Evolutionary conservation across 2,797 vertebrate species (phyloP).

Genomic region (Anabacerthia variegaticeps): DNA sequence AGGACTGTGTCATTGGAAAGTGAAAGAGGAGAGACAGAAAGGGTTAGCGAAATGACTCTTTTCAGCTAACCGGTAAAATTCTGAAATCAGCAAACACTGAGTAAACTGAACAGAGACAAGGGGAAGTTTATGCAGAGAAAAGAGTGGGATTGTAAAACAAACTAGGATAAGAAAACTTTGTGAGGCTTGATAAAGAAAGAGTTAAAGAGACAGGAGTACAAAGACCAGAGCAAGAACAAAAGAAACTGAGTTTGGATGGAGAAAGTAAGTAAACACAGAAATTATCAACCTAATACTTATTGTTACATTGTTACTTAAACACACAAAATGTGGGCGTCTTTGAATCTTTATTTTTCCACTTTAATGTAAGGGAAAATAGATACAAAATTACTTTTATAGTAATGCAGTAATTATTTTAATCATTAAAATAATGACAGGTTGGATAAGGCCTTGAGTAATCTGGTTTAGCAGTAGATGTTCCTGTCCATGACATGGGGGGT

Average conservation of each 20-base stretch:
- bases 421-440: background rate
- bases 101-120: background rate
- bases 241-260: background rate
- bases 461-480: background rate
- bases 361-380: background rate
- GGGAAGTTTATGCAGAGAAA: background rate
- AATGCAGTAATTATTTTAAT: background rate
- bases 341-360: background rate
- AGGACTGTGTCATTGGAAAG: background rate
- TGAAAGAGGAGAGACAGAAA: background rate
- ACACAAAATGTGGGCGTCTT: background rate
- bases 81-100: background rate
- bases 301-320: background rate
- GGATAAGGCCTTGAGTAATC: background rate
- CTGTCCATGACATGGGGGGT: rapidly evolving
- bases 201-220: background rate
- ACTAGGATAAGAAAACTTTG: background rate
- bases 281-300: background rate
- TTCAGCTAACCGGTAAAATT: background rate
- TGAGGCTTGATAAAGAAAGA: background rate
- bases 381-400: background rate
- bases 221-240: background rate
- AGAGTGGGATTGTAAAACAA: background rate
- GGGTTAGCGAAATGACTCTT: background rate
- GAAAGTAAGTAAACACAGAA: background rate